A percentile compares a stretch with the other conserved stretches of the same genome.
Conservation (phyloP, 2,113 vertebrate species). For the Zootoca vivipara region DNA sequence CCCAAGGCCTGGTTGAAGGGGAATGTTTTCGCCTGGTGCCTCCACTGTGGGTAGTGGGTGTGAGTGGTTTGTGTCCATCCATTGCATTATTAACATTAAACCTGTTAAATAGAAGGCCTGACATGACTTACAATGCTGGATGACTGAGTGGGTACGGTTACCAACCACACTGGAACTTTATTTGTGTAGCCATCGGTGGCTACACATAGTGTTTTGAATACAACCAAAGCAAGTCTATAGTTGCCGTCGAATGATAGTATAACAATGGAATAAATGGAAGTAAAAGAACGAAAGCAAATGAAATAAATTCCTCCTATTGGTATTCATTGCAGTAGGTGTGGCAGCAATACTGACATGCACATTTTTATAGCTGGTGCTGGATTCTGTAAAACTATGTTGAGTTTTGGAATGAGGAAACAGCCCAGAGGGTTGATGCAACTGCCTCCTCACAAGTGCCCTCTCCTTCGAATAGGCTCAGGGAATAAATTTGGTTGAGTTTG, state of each 20-base stretch:
- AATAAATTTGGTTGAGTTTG: too few relatives aligned
- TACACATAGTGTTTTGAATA: background rate
- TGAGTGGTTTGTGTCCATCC: too few relatives aligned
- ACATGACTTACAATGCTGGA: too few relatives aligned
- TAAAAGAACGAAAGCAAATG: background rate
- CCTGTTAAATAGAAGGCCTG: too few relatives aligned
- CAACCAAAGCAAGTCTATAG: background rate
- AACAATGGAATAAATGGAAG: background rate
- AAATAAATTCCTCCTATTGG: background rate
- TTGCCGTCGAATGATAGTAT: background rate
- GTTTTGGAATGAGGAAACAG: background rate
- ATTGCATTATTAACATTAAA: too few relatives aligned
- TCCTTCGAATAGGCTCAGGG: background rate
- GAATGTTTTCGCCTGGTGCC: too few relatives aligned
- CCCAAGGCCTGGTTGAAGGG: too few relatives aligned
- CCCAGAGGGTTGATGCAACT: background rate
- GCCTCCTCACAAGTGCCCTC: background rate
- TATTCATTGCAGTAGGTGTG: background rate
- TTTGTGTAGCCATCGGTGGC: background rate
- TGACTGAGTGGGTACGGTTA: too few relatives aligned
- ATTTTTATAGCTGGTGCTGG: background rate
- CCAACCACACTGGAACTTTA: background rate
- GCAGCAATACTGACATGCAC: background rate
- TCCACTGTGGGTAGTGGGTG: too few relatives aligned
- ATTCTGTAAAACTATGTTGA: background rate